phyloP scores from a whole-genome alignment of 2,888 invertebrate species.

The Cerastoderma edule region DNA sequence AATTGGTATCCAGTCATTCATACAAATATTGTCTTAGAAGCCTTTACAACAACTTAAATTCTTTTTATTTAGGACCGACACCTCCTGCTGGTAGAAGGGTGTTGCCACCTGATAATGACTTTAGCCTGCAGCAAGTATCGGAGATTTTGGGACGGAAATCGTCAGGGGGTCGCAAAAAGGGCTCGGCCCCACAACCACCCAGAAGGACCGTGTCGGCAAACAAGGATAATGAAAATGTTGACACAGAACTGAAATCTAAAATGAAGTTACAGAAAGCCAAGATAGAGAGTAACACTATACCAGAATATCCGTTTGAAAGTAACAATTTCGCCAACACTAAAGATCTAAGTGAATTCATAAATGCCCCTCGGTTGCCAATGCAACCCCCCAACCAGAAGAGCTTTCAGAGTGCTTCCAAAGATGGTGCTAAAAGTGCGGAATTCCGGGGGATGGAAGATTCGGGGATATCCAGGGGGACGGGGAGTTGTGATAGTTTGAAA shows the following conservation, averaged over 20 bases:
- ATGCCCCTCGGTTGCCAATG: slow-evolving; percentile 60
- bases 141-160: slow-evolving; percentile 73
- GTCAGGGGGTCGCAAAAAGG: slow-evolving; percentile 67
- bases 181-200: slow-evolving; percentile 94
- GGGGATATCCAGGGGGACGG: slow-evolving; percentile 67
- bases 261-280: slow-evolving; percentile 79
- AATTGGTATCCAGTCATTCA: too few relatives aligned
- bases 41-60: too few relatives aligned
- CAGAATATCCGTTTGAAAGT: slow-evolving; percentile 67
- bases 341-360: slow-evolving; percentile 62
- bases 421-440: slow-evolving; percentile 52
- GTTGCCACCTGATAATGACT: slow-evolving; percentile 74
- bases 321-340: slow-evolving; percentile 58
- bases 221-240: slow-evolving; percentile 60
- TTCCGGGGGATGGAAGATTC: slow-evolving; percentile 66
- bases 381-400: slow-evolving; percentile 68
- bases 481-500: slow-evolving; percentile 75
- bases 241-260: slow-evolving; percentile 76
- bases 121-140: slow-evolving; percentile 75
- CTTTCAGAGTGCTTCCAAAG: slow-evolving; percentile 58
- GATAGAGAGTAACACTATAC: slow-evolving; percentile 73
- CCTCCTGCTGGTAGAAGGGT: slow-evolving; percentile 76
- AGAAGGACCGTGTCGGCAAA: slow-evolving; percentile 86
- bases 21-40: too few relatives aligned
- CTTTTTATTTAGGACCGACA: slow-evolving; percentile 73